These are phyloP conservation scores for Ia io DNA, from an alignment of 2,113 vertebrate genomes.

Conservation along the genomic window DNA sequence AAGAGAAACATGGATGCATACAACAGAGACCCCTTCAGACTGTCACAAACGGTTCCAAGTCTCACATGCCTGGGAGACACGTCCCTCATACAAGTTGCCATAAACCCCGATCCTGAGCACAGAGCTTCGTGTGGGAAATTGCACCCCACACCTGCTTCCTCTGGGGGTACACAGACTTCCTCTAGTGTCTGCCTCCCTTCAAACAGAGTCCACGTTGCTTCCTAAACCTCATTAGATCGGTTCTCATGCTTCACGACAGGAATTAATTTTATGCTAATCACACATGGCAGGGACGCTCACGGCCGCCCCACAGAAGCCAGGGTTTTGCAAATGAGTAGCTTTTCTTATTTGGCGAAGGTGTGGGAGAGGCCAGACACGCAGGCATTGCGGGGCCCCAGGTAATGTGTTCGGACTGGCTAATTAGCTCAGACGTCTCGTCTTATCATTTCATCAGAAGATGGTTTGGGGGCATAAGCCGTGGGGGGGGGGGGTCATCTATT, in stretches of 20 bases:
- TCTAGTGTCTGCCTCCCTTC: constrained; percentile 62
- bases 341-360: constrained; percentile 80
- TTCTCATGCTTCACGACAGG: constrained; percentile 55
- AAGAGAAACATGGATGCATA: neutral
- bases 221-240: constrained; percentile 72
- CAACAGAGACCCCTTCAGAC: neutral
- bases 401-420: constrained; percentile 79
- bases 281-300: constrained; percentile 76
- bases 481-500: constrained; percentile 78
- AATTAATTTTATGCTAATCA: constrained; percentile 84
- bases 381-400: constrained; percentile 72
- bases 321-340: constrained; percentile 76
- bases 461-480: constrained; percentile 76
- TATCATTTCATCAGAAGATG: constrained; percentile 79
- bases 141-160: constrained; percentile 52
- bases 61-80: neutral
- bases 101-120: neutral
- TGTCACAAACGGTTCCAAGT: constrained; percentile 1
- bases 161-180: constrained; percentile 45
- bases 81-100: constrained; percentile 32
- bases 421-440: constrained; percentile 74
- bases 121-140: neutral
- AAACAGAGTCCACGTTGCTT: constrained; percentile 53
- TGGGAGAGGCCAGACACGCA: constrained; percentile 70
- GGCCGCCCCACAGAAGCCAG: constrained; percentile 76